Evolutionary conservation across 2,797 vertebrate species (phyloP).

Genomic region (Apogon talboti): DNA sequence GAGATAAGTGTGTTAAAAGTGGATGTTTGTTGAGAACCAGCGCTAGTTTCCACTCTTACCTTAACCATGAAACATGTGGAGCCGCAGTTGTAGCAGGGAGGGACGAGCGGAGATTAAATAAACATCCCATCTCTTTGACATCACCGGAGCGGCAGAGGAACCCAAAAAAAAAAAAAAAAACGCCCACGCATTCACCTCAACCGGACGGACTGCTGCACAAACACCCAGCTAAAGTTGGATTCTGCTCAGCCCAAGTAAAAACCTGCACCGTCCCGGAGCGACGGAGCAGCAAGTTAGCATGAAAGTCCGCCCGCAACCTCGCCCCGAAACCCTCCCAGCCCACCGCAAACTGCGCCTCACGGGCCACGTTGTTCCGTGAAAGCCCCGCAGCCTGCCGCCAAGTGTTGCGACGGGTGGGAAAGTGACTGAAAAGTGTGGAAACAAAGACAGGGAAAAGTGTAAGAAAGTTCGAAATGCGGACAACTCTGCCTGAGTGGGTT

Average conservation of each 20-base stretch:
- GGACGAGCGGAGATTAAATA: conserved; percentile 60
- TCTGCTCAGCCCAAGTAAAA: too few species aligned
- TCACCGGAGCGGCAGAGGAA: conserved; percentile 30
- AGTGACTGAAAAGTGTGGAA: conserved; percentile 54
- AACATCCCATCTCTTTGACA: conserved; percentile 70
- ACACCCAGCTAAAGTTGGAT: conserved; percentile 11
- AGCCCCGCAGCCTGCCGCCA: conserved; percentile 65
- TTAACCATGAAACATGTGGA: conserved; percentile 57
- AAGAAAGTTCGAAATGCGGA: too few species aligned
- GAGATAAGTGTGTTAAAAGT: neutral
- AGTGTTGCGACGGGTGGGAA: conserved; percentile 47
- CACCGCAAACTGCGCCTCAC: conserved; percentile 51
- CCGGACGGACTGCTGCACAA: neutral
- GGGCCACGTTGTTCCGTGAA: conserved; percentile 72
- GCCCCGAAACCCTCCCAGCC: conserved; percentile 45
- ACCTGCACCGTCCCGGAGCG: too few species aligned
- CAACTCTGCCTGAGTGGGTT: too few species aligned
- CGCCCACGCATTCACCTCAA: neutral
- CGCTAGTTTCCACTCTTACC: conserved; percentile 54
- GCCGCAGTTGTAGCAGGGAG: conserved; percentile 55
- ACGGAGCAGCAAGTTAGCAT: conserved; percentile 64
- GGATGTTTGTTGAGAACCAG: neutral
- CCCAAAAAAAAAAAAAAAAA: conserved; percentile 26
- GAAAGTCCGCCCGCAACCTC: conserved; percentile 64
- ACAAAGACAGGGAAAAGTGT: conserved; percentile 33